Conservation (phyloP, 1,140 invertebrate species). For the Zaprionus taronus region DNA sequence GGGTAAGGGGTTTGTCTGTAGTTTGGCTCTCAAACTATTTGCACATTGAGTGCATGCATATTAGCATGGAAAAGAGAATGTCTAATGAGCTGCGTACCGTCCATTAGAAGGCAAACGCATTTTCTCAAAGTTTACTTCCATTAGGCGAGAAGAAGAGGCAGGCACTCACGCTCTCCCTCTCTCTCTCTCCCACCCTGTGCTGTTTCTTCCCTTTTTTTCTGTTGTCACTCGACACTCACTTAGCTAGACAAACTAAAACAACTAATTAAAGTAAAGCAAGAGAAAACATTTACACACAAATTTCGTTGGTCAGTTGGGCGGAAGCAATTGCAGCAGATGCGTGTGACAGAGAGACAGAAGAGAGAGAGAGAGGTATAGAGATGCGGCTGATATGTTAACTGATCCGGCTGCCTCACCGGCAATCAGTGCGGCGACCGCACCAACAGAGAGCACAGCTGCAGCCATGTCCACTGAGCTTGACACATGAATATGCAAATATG, state of each 20-base stretch:
- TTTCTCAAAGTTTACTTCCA: constrained; percentile 77
- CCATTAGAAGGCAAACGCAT: constrained; percentile 76
- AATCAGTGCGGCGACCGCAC: constrained; percentile 35
- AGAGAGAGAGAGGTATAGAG: constrained; percentile 18
- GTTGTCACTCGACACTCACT: constrained; percentile 62
- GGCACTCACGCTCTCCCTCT: constrained; percentile 9
- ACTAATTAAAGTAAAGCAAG: constrained; percentile 78
- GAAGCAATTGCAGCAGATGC: constrained; percentile 60
- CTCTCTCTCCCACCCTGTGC: not conserved
- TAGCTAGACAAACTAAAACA: constrained; percentile 71
- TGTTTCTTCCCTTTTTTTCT: constrained; percentile 19
- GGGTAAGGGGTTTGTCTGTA: not conserved
- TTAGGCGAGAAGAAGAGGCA: constrained; percentile 34
- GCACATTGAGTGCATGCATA: constrained; percentile 81
- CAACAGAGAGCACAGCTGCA: not conserved
- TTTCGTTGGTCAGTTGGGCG: constrained; percentile 67
- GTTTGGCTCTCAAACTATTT: constrained; percentile 78
- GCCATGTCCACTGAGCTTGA: constrained; percentile 26
- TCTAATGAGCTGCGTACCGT: constrained; percentile 77
- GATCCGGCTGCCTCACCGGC: constrained; percentile 7
- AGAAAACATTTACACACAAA: constrained; percentile 65
- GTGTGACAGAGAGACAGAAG: constrained; percentile 17
- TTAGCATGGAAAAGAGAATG: constrained; percentile 80
- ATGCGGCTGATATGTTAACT: constrained; percentile 20
- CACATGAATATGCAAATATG: constrained; percentile 81